These are phyloP conservation scores for Electrophaes corylata DNA, from an alignment of 2,888 invertebrate genomes.

Conservation along the genomic window DNA sequence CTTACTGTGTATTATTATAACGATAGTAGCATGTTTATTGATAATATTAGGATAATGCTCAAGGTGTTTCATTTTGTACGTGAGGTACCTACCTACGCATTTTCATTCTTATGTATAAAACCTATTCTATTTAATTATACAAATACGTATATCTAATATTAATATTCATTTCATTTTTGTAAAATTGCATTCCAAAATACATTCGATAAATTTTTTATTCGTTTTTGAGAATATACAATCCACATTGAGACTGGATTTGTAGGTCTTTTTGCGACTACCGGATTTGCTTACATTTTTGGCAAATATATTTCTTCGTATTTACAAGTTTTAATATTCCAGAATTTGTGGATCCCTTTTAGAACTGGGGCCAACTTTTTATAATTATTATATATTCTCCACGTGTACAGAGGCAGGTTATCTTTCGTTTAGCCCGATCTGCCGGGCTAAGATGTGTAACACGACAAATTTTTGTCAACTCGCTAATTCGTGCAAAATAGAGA, in stretches of 20 bases:
- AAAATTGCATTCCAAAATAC: slow-evolving; percentile 70
- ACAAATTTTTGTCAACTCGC: no score
- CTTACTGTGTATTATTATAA: slow-evolving; percentile 45
- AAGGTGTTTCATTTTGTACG: slow-evolving; percentile 75
- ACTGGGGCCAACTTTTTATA: slow-evolving; percentile 79
- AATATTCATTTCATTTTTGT: slow-evolving; percentile 66
- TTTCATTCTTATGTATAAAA: slow-evolving; percentile 49
- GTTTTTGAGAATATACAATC: slow-evolving; percentile 72
- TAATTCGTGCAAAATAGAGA: no score
- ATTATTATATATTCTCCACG: slow-evolving; percentile 56
- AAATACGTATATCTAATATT: slow-evolving; percentile 44
- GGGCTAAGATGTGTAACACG: no score
- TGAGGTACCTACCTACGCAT: slow-evolving; percentile 67
- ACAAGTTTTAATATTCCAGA: slow-evolving; percentile 71
- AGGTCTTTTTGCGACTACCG: slow-evolving; percentile 64
- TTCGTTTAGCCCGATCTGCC: slow-evolving; percentile 27
- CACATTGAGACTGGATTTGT: slow-evolving; percentile 74
- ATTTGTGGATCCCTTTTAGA: slow-evolving; percentile 74
- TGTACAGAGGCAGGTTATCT: slow-evolving; percentile 33
- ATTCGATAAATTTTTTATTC: slow-evolving; percentile 64
- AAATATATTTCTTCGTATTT: slow-evolving; percentile 54
- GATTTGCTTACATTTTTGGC: slow-evolving; percentile 66
- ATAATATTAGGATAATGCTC: slow-evolving; percentile 79
- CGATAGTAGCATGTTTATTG: slow-evolving; percentile 73
- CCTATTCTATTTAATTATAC: slow-evolving; percentile 42